These are phyloP conservation scores for Thaumetopoea pityocampa DNA, from an alignment of 1,140 invertebrate species.

Conservation along the genomic window DNA sequence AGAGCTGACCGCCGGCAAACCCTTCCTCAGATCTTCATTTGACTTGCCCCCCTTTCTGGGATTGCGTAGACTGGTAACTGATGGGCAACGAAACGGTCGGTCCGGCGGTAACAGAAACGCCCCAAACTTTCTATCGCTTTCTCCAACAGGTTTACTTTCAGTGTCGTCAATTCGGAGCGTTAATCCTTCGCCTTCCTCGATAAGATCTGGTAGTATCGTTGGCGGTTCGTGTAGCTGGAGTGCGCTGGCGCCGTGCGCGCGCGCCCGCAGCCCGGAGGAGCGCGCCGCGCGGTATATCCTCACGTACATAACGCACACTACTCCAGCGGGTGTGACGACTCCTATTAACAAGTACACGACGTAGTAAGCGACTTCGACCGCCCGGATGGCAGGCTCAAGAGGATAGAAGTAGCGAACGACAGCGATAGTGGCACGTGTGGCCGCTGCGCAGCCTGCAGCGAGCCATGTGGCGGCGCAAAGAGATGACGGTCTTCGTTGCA, in stretches of 20 bases:
- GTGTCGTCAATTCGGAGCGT: slow-evolving; percentile 61
- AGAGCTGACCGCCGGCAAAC: slow-evolving; percentile 62
- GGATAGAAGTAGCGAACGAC: slow-evolving; percentile 42
- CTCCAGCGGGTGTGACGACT: slow-evolving; percentile 43
- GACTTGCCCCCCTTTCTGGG: slow-evolving; percentile 55
- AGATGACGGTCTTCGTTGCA: slow-evolving; percentile 82
- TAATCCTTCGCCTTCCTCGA: slow-evolving; percentile 62
- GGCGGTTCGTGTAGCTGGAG: slow-evolving; percentile 59
- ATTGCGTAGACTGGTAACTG: slow-evolving; percentile 58
- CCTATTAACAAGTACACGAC: slow-evolving; percentile 56
- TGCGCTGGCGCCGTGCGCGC: slow-evolving; percentile 58
- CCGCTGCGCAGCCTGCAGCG: slow-evolving; percentile 76
- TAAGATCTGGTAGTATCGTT: slow-evolving; percentile 49
- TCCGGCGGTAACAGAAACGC: slow-evolving; percentile 63
- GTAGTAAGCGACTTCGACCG: slow-evolving; percentile 54
- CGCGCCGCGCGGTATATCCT: slow-evolving; percentile 68
- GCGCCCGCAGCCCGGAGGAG: slow-evolving; percentile 56
- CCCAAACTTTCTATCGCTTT: slow-evolving; percentile 51
- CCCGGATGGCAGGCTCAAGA: slow-evolving; percentile 33
- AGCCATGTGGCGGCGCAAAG: slow-evolving; percentile 83
- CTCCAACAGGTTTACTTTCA: slow-evolving; percentile 29
- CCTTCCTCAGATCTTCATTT: slow-evolving; percentile 51
- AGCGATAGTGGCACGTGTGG: slow-evolving; percentile 55
- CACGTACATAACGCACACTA: slow-evolving; percentile 67
- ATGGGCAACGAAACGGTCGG: slow-evolving; percentile 56